Evolutionary conservation across 2,797 vertebrate species (phyloP).

Genomic region (Lacerta agilis): DNA sequence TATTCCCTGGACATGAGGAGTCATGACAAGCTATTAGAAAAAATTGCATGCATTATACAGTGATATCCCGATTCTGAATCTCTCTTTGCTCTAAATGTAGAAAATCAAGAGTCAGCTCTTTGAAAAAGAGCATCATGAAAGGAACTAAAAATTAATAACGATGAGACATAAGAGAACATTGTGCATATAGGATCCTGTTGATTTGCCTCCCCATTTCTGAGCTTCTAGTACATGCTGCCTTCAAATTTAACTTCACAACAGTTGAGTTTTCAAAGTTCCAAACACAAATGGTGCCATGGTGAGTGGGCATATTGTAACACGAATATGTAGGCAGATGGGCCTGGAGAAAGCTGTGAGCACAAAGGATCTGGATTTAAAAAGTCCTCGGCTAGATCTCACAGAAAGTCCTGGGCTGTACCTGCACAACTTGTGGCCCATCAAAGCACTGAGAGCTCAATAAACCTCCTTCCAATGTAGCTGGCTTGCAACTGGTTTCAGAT

Average conservation of each 20-base stretch:
- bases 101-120: not conserved
- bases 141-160: no score
- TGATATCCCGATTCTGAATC: not conserved
- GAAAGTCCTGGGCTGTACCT: no score
- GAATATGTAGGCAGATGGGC: not conserved
- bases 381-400: no score
- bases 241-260: not conserved
- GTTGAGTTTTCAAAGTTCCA: not conserved
- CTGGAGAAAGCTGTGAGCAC: not conserved
- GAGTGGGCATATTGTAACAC: not conserved
- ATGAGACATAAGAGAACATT: not conserved
- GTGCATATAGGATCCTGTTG: not conserved
- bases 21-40: no score
- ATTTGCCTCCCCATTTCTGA: no score
- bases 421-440: no score
- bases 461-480: no score
- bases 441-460: no score
- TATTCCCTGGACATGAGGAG: no score
- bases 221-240: not conserved
- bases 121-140: not conserved
- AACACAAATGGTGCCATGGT: not conserved
- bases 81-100: not conserved
- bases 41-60: not conserved
- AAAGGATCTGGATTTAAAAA: not conserved
- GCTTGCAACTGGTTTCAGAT: no score